Evolutionary conservation across 2,888 invertebrate species (phyloP).

Genomic region (Mythimna vitellina): DNA sequence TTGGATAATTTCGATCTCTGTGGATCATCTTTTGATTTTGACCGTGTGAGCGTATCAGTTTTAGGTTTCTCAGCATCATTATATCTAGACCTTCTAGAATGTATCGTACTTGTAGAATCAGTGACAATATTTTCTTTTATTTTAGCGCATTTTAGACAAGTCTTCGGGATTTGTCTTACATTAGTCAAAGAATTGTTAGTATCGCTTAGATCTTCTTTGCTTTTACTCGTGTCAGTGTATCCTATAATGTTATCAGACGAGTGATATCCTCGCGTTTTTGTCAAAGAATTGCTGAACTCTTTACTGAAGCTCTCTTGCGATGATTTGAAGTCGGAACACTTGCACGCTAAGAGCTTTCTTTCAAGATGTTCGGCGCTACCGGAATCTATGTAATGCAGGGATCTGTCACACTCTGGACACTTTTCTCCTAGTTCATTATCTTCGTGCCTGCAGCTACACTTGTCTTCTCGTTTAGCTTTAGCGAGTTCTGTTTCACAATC

Average conservation of each 20-base stretch:
- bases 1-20: slow-evolving; percentile 86
- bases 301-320: slow-evolving; percentile 87
- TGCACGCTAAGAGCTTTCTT: slow-evolving; percentile 80
- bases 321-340: slow-evolving; percentile 86
- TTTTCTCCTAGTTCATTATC: slow-evolving; percentile 77
- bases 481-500: slow-evolving; percentile 84
- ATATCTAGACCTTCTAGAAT: slow-evolving; percentile 81
- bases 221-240: slow-evolving; percentile 80
- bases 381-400: slow-evolving; percentile 84
- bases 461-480: slow-evolving; percentile 77
- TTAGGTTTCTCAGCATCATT: slow-evolving; percentile 79
- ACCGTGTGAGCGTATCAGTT: slow-evolving; percentile 83
- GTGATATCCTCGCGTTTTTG: slow-evolving; percentile 86
- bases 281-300: slow-evolving; percentile 79
- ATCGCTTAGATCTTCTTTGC: slow-evolving; percentile 82
- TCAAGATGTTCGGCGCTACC: slow-evolving; percentile 84
- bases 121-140: slow-evolving; percentile 89
- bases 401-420: slow-evolving; percentile 85
- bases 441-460: slow-evolving; percentile 78
- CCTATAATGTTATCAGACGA: slow-evolving; percentile 87
- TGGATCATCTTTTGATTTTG: slow-evolving; percentile 89
- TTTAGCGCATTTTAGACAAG: slow-evolving; percentile 87
- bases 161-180: slow-evolving; percentile 82
- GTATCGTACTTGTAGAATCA: slow-evolving; percentile 75
- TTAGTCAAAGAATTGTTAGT: slow-evolving; percentile 79